A percentile compares a stretch with the other conserved stretches of the same genome.
Conservation (phyloP, 2,797 vertebrate genomes). For the Eidolon dupreanum region DNA sequence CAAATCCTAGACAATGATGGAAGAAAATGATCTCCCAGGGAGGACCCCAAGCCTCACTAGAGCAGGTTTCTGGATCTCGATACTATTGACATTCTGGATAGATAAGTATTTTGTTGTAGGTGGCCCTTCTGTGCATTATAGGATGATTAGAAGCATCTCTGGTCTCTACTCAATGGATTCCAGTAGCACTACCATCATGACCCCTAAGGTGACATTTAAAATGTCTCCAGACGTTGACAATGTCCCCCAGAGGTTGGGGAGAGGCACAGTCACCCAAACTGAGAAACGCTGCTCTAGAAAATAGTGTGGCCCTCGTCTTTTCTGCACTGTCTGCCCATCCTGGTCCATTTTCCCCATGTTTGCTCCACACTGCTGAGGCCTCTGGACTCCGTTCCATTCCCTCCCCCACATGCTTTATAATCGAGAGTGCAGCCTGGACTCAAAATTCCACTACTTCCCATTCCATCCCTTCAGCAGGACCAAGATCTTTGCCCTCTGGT, state of each 20-base stretch:
- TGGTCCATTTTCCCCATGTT: neutral
- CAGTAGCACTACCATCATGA: neutral
- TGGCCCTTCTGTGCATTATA: rapidly evolving
- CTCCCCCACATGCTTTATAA: rapidly evolving
- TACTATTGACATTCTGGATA: neutral
- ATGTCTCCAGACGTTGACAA: neutral
- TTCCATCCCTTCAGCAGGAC: neutral
- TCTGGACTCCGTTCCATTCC: neutral
- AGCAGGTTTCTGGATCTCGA: neutral
- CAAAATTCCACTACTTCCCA: neutral
- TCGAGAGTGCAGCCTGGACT: neutral
- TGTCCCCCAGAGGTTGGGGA: neutral
- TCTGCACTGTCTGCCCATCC: neutral
- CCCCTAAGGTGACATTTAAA: neutral
- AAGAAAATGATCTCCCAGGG: conserved; percentile 44
- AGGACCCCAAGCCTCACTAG: neutral
- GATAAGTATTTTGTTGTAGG: neutral
- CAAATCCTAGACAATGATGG: conserved; percentile 67
- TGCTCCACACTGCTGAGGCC: neutral
- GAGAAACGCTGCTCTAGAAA: neutral
- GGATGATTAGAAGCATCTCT: neutral
- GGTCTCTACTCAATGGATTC: neutral
- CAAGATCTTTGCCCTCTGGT: neutral
- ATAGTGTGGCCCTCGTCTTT: neutral
- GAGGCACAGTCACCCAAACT: neutral